phyloP scores from a whole-genome alignment of 2,797 vertebrate genomes.

The Menidia menidia region DNA sequence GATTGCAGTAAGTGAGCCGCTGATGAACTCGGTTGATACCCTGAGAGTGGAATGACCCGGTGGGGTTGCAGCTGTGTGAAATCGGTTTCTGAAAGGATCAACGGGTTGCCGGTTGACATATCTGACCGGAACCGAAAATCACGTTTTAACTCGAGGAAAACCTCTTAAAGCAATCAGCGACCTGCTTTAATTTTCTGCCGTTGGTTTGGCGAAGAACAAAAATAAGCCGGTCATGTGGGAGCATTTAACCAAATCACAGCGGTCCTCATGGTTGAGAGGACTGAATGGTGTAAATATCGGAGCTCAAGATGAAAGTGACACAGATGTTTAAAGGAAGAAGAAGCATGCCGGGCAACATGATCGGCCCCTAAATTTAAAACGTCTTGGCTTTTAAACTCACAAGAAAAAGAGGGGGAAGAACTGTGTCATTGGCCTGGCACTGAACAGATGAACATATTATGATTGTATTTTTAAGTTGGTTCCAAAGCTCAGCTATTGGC shows the following conservation, averaged over 20 bases:
- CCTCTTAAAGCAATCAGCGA: constrained; percentile 1
- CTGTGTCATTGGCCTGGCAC: constrained; percentile 32
- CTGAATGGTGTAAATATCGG: constrained; percentile 57
- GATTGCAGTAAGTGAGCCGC: constrained; percentile 26
- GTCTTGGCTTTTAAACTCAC: constrained; percentile 28
- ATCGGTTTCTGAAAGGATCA: constrained; percentile 1
- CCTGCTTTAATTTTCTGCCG: neutral
- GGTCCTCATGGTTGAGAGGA: constrained; percentile 41
- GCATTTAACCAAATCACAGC: constrained; percentile 53
- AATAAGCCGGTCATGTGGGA: constrained; percentile 58
- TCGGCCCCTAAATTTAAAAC: constrained; percentile 33
- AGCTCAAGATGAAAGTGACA: constrained; percentile 47
- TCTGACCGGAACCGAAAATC: neutral
- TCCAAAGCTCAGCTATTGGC: constrained; percentile 26
- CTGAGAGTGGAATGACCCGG: constrained; percentile 1
- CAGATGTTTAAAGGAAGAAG: constrained; percentile 34
- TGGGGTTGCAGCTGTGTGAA: constrained; percentile 11
- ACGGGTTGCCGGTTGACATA: constrained; percentile 3
- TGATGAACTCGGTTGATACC: constrained; percentile 21
- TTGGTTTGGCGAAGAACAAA: constrained; percentile 35
- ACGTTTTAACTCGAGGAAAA: neutral
- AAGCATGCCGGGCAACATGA: neutral
- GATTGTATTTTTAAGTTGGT: constrained; percentile 47
- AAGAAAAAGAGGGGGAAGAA: constrained; percentile 33
- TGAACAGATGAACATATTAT: constrained; percentile 45